Percentiles rank a stretch among this genome's conserved stretches.
phyloP scores from a whole-genome alignment of 2,113 vertebrate species.

The Jacana jacana region DNA sequence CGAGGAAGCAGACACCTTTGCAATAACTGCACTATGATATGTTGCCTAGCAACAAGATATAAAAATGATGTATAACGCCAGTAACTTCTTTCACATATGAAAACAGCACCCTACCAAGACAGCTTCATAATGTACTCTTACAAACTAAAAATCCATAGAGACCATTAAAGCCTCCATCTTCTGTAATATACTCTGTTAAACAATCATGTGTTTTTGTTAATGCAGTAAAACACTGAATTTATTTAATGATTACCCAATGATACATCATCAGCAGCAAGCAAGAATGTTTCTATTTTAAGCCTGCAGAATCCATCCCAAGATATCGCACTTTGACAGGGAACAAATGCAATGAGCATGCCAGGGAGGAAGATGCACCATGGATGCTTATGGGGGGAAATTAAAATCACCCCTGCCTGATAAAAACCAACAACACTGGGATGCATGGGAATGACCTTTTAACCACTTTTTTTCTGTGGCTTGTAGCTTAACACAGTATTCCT shows the following conservation, averaged over 20 bases:
- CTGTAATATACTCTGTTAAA: slow-evolving; percentile 77
- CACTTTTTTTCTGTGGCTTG: not conserved
- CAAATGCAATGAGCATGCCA: not conserved
- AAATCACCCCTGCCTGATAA: not conserved
- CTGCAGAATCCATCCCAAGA: slow-evolving; percentile 36
- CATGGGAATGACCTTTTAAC: not conserved
- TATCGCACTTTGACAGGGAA: not conserved
- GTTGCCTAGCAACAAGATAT: slow-evolving; percentile 81
- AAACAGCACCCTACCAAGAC: slow-evolving; percentile 73
- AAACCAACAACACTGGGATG: not conserved
- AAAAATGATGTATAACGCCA: slow-evolving; percentile 77
- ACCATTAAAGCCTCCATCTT: slow-evolving; percentile 74
- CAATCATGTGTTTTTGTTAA: slow-evolving; percentile 79
- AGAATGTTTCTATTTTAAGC: slow-evolving; percentile 56
- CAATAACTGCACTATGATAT: slow-evolving; percentile 70
- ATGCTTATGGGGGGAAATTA: not conserved
- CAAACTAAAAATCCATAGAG: slow-evolving; percentile 72
- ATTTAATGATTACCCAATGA: slow-evolving; percentile 69
- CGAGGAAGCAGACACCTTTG: slow-evolving; percentile 72
- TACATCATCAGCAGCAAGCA: slow-evolving; percentile 37
- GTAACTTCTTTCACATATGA: slow-evolving; percentile 75
- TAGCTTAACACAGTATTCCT: not conserved
- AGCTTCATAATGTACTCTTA: slow-evolving; percentile 67
- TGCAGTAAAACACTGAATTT: slow-evolving; percentile 72
- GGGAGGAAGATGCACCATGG: not conserved